Conservation (phyloP, 2,113 vertebrate genomes). For the Nyctereutes procyonoides region DNA sequence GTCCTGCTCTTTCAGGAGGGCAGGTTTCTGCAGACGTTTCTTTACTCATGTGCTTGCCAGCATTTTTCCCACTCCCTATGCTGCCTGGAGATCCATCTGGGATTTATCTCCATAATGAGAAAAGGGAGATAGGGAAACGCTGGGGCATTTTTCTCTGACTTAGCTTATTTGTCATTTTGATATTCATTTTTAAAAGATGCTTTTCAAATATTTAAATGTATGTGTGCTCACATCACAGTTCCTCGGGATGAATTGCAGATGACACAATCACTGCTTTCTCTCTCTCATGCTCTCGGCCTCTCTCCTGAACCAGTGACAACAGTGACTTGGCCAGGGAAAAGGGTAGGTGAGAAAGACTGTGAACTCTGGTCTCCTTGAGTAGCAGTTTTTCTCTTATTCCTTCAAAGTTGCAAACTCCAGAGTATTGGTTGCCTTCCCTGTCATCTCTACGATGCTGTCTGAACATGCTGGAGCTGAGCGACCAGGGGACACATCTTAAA, state of each 20-base stretch:
- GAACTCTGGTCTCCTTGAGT: not conserved
- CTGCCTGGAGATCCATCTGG: conserved; percentile 79
- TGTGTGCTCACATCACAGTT: conserved; percentile 85
- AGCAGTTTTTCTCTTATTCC: not conserved
- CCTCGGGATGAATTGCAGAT: conserved; percentile 77
- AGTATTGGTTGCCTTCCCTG: not conserved
- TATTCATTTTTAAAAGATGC: conserved; percentile 88
- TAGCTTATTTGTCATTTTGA: conserved; percentile 88
- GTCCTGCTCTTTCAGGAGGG: conserved; percentile 31
- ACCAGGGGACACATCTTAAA: not conserved
- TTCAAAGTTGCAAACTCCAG: not conserved
- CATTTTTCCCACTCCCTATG: conserved; percentile 69
- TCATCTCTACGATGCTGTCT: not conserved
- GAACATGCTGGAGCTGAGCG: not conserved
- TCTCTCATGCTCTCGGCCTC: conserved; percentile 65
- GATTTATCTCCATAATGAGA: conserved; percentile 90
- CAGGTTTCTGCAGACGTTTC: conserved; percentile 64
- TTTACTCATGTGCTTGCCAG: conserved; percentile 72
- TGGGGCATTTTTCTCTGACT: conserved; percentile 86
- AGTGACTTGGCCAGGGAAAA: conserved; percentile 65
- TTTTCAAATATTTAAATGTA: conserved; percentile 90
- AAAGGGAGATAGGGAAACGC: conserved; percentile 87
- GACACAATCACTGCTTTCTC: conserved; percentile 76
- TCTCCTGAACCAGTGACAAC: conserved; percentile 41
- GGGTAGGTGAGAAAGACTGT: not conserved